Conservation (phyloP, 2,888 invertebrate species). For the Parnassius smintheus region DNA sequence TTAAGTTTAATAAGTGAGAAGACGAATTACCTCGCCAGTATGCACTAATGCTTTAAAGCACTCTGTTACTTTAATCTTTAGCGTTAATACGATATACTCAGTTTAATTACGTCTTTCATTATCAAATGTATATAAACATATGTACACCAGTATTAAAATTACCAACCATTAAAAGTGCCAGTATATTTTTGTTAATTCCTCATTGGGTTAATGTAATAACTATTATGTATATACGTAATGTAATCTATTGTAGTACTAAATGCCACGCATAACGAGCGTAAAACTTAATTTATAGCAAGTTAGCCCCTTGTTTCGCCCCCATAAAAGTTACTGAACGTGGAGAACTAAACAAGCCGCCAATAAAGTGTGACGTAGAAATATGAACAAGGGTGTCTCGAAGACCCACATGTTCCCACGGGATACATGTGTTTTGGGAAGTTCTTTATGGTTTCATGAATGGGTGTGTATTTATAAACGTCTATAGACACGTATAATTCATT, state of each 20-base stretch:
- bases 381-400: constrained; percentile 19
- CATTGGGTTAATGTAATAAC: constrained; percentile 12
- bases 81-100: too few relatives aligned
- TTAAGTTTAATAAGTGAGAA: too few relatives aligned
- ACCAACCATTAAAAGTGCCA: too few relatives aligned
- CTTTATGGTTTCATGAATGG: not conserved
- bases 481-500: too few relatives aligned
- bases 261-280: constrained; percentile 30
- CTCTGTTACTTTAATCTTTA: too few relatives aligned
- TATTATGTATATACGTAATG: too few relatives aligned
- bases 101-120: too few relatives aligned
- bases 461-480: too few relatives aligned
- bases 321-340: constrained; percentile 31
- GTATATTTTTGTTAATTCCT: constrained; percentile 17
- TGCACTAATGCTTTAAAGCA: too few relatives aligned
- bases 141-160: not conserved
- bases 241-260: constrained; percentile 25
- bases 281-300: constrained; percentile 33
- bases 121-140: constrained; percentile 4
- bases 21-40: too few relatives aligned
- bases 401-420: constrained; percentile 24
- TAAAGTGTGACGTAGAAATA: constrained; percentile 31
- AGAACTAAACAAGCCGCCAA: constrained; percentile 30
- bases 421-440: constrained; percentile 10
- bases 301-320: constrained; percentile 28